Conservation (phyloP, 2,888 invertebrate species). For the Fragum sueziense region DNA sequence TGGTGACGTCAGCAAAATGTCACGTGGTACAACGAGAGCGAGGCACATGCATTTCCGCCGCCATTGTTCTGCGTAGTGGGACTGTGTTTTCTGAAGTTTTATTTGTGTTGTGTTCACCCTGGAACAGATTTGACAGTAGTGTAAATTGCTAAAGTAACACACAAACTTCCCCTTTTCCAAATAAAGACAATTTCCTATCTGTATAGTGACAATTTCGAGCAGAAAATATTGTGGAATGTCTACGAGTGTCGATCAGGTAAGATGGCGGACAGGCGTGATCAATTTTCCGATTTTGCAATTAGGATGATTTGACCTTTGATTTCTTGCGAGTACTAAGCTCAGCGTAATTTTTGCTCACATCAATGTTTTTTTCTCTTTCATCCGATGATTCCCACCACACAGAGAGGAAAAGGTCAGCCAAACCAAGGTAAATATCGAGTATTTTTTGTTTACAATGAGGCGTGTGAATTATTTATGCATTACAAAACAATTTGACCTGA, state of each 20-base stretch:
- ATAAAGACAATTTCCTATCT: conserved; percentile 58
- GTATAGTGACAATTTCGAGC: conserved; percentile 48
- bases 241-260: conserved; percentile 81
- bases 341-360: neutral
- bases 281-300: conserved; percentile 32
- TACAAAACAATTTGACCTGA: neutral
- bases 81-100: conserved; percentile 26
- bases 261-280: conserved; percentile 57
- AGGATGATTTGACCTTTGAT: conserved; percentile 23
- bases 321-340: neutral
- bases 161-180: conserved; percentile 32
- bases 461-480: conserved; percentile 9
- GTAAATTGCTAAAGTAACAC: neutral
- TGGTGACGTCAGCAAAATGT: conserved; percentile 68
- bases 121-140: neutral
- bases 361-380: conserved; percentile 67
- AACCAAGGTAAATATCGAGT: conserved; percentile 74
- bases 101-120: neutral
- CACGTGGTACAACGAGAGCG: conserved; percentile 79
- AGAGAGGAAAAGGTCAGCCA: conserved; percentile 80
- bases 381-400: conserved; percentile 51
- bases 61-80: conserved; percentile 76
- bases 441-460: neutral
- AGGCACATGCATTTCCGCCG: conserved; percentile 80
- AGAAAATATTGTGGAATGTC: conserved; percentile 77